Conservation (phyloP, 2,797 vertebrate species). For the Periparus ater region DNA sequence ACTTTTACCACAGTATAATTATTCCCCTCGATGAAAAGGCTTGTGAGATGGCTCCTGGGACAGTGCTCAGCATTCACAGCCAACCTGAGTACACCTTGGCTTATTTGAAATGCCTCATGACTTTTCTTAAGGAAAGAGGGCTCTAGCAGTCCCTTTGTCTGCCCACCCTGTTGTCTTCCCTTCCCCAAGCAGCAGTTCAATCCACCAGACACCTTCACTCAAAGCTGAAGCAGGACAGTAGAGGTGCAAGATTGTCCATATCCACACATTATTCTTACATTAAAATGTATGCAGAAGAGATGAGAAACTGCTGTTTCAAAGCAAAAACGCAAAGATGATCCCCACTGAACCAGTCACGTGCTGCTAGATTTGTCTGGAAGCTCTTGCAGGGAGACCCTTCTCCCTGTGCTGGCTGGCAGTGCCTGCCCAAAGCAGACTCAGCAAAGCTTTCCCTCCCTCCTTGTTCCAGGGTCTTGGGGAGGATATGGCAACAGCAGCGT, state of each 20-base stretch:
- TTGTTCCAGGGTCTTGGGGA: neutral
- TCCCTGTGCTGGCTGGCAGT: fast-evolving
- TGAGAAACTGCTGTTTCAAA: neutral
- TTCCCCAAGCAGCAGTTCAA: neutral
- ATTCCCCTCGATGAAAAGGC: neutral
- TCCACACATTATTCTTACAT: neutral
- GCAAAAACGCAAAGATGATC: neutral
- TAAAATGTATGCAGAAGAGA: neutral
- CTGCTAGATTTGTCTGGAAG: neutral
- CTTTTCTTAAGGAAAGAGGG: neutral
- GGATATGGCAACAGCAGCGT: fast-evolving
- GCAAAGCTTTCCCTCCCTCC: neutral
- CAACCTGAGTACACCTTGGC: neutral
- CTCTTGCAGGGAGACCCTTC: neutral
- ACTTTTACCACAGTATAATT: neutral
- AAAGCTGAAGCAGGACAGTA: neutral
- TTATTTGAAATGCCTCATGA: neutral
- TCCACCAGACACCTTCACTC: neutral
- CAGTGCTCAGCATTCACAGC: neutral
- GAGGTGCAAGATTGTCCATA: neutral
- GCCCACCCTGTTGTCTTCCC: neutral
- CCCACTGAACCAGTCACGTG: fast-evolving
- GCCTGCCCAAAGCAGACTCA: neutral
- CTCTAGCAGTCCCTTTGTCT: neutral
- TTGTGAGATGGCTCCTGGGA: neutral